These are phyloP conservation scores for Paragorgia papillata DNA, from an alignment of 92 coral and sea anemone species.

Conservation along the genomic window DNA sequence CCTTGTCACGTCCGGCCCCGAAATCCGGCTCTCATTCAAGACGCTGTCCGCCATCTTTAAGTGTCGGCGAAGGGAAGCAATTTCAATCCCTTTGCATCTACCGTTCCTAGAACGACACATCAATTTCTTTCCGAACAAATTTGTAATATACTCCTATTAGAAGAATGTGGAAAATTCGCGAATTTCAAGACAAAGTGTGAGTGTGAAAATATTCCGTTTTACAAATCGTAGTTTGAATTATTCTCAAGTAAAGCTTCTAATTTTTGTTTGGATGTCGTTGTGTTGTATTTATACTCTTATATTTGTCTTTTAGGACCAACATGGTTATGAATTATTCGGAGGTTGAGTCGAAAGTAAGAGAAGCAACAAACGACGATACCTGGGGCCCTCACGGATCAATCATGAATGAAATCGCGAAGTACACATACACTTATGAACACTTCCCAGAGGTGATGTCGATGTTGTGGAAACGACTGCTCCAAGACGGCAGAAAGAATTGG, in stretches of 20 bases:
- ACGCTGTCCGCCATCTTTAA: conserved; percentile 23
- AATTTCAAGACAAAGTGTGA: conserved; percentile 95
- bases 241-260: conserved; percentile 21
- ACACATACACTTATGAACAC: conserved; percentile 94
- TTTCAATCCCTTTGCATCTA: conserved; percentile 48
- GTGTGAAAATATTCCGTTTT: conserved; percentile 41
- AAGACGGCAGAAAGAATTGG: conserved; percentile 91
- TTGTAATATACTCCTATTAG: not conserved
- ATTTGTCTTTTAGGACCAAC: conserved; percentile 71
- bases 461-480: conserved; percentile 97
- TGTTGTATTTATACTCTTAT: conserved; percentile 34
- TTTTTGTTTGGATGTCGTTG: conserved; percentile 49
- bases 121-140: not conserved
- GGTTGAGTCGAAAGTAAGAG: conserved; percentile 95
- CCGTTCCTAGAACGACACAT: not conserved
- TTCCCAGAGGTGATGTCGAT: conserved; percentile 99
- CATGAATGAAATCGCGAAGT: conserved; percentile 93
- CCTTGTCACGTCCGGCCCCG: no score
- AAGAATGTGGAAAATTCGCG: conserved; percentile 97
- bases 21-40: conserved; percentile 7
- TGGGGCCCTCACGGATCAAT: conserved; percentile 99
- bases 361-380: conserved; percentile 98
- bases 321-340: conserved; percentile 99
- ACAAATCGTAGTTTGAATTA: not conserved
- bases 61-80: conserved; percentile 17